Base-by-base conservation (phyloP, 2,113 vertebrate species). In the Cariama cristata region DNA sequence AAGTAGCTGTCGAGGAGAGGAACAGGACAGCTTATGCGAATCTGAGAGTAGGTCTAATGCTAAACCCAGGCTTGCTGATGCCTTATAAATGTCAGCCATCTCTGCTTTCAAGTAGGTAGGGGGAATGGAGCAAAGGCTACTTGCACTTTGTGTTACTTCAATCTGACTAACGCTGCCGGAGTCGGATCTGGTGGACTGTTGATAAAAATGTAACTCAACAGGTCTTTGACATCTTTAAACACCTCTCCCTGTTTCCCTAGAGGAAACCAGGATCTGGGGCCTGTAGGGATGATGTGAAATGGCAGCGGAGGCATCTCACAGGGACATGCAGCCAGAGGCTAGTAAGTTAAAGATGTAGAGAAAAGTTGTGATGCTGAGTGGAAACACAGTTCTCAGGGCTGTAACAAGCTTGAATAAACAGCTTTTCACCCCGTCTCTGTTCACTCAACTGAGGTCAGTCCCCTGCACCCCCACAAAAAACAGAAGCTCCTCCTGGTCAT, bases 151-250 rank as follows among this genome's bases (percentile, higher is more conserved):
- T 45, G 63, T 42, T 85, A 26, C 72, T 87, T 79, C 49, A 75
- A n/a, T 56, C 55, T 93, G 58, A 91, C 71, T 92, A 87, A 89
- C 0, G 2, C 30, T 89, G 55, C 50, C 67, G 40, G 58, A 71
- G 66, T 30, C 5, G 1, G 23, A 27, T 59, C 64, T 81, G 60
- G 47, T 38, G 44, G 64, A 44, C 82, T 83, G 86, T 55, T 59
- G 90, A 86, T 75, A 52, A 56, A 96, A 96, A 89, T 53, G 17
- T 68, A 94, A 84, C 53, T 87, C 86, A 92, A 10, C 56, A 63
- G 56, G 53, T 89, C 33, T 91, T 33, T 8, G 16, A 85, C 49
- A 85, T 71, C 81, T 52, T 69, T 85, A 69, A 87, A 85, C 49
- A 85, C 35, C 50, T 91, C 19, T 62, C 38, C 38, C 22, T 45